A percentile compares a stretch with the other conserved stretches of the same genome.
Evolutionary conservation across 2,797 vertebrate species (phyloP).

Genomic region (Orestias chungarensis): DNA sequence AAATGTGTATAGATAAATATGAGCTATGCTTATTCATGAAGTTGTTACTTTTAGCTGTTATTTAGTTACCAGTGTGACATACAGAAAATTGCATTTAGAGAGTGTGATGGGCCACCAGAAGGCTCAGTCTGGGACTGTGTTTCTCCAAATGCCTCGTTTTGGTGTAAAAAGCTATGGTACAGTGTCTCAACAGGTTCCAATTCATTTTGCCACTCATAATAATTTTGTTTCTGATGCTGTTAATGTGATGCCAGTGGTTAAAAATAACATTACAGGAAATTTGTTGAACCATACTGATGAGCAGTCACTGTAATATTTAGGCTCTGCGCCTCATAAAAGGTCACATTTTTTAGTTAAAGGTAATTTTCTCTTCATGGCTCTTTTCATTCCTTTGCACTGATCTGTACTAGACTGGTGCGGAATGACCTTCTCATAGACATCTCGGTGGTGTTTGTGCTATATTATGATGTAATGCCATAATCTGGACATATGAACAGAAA

Average conservation of each 20-base stretch:
- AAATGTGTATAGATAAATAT: constrained; percentile 83
- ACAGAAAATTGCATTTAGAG: constrained; percentile 67
- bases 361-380: constrained; percentile 69
- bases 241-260: constrained; percentile 72
- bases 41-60: constrained; percentile 80
- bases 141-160: constrained; percentile 64
- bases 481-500: constrained; percentile 58
- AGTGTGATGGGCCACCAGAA: constrained; percentile 61
- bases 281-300: constrained; percentile 61
- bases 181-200: constrained; percentile 44
- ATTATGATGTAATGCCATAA: constrained; percentile 72
- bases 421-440: constrained; percentile 72
- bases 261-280: constrained; percentile 67
- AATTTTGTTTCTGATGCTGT: constrained; percentile 66
- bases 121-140: constrained; percentile 55
- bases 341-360: constrained; percentile 65
- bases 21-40: constrained; percentile 81
- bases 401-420: constrained; percentile 61
- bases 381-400: constrained; percentile 66
- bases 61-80: constrained; percentile 78
- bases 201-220: constrained; percentile 59
- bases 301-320: constrained; percentile 65
- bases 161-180: constrained; percentile 56
- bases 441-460: constrained; percentile 78
- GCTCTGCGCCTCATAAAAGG: constrained; percentile 67